Evolutionary conservation across 2,113 vertebrate species (phyloP).

Genomic region (Sula dactylatra): DNA sequence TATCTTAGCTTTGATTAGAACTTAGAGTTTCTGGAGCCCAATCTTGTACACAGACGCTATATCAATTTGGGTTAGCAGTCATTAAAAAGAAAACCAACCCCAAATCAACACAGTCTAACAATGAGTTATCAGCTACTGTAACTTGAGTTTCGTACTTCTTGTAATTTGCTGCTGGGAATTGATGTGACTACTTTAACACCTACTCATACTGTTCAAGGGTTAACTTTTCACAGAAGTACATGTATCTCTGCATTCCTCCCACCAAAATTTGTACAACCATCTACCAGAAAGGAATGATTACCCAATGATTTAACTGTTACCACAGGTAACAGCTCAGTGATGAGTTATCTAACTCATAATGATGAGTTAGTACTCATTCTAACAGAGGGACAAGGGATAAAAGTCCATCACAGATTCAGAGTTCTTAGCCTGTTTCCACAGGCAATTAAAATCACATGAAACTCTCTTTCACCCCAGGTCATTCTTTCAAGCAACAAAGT

Average conservation of each 20-base stretch:
- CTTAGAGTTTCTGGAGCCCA: not conserved
- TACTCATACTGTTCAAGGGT: not conserved
- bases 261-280: not conserved
- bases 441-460: not conserved
- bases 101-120: not conserved
- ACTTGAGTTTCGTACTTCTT: not conserved
- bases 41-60: not conserved
- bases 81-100: not conserved
- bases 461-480: not conserved
- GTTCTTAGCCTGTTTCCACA: not conserved
- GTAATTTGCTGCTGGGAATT: not conserved
- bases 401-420: not conserved
- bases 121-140: not conserved
- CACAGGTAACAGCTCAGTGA: not conserved
- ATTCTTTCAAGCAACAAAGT: not conserved
- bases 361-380: not conserved
- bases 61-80: not conserved
- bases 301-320: not conserved
- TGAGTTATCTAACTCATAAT: not conserved
- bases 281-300: not conserved
- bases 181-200: conserved; percentile 19
- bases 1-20: not conserved
- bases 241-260: not conserved
- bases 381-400: not conserved
- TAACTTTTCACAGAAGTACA: not conserved